Evolutionary conservation across 2,797 vertebrate species (phyloP).

Genomic region (Meriones psammophilus): DNA sequence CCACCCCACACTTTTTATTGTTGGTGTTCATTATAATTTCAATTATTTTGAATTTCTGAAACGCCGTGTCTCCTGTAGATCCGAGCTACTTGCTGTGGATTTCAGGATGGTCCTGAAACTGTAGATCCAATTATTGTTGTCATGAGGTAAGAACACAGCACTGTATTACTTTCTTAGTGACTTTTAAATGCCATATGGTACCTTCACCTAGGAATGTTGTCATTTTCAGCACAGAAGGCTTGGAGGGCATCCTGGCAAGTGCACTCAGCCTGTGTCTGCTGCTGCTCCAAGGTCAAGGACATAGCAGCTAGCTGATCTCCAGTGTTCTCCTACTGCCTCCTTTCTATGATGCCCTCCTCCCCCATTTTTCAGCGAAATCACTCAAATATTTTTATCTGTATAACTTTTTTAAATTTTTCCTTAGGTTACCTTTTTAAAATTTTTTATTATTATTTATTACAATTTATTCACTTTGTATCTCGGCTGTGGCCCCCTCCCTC

Average conservation of each 20-base stretch:
- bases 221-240: background rate
- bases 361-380: background rate
- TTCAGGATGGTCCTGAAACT: background rate
- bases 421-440: too few species aligned
- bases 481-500: too few species aligned
- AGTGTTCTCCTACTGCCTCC: background rate
- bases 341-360: too few species aligned
- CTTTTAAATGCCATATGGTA: background rate
- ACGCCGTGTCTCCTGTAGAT: background rate
- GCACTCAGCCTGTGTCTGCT: background rate
- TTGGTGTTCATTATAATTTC: background rate
- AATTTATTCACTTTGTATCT: too few species aligned
- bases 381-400: background rate
- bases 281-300: background rate
- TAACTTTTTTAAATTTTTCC: too few species aligned
- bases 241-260: too few species aligned
- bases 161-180: background rate
- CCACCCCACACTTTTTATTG: background rate
- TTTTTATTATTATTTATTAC: too few species aligned
- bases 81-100: background rate
- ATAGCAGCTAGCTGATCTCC: background rate
- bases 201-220: background rate
- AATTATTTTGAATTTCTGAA: background rate
- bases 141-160: background rate
- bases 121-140: background rate